Evolutionary conservation across 2,113 vertebrate species (phyloP), one percentile per base, ranked within the genome.

Genomic region (Anarrhichthys ocellatus): DNA sequence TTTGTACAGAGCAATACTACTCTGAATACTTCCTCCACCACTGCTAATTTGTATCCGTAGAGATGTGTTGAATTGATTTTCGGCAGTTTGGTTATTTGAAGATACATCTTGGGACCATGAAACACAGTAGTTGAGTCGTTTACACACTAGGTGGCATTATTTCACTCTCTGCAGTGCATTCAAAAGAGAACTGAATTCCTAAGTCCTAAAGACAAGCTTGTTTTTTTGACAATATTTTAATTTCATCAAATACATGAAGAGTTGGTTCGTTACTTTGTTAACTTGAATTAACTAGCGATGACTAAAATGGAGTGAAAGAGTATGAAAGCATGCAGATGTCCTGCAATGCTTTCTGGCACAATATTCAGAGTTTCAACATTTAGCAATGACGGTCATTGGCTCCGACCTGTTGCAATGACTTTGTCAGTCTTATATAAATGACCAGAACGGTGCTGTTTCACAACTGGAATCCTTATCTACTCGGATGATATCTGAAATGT

Each of bases 401-500:
- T 73, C 59, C 65, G 90, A 83, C 76, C 71, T 90, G 82, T 90
- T 84, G 88, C 88, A 90, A 73, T 81, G 54, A 81, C 83, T 62
- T 32, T 32, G 63, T 82, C 78, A 44, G 62, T n/a, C 11, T 48
- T 3, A 18, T 91, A 92, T 92, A 93, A 90, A 89, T 61, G 64
- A 82, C 44, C 48, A 38, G 48, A 52, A 48, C 13, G 6, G 29
- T 38, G 36, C 42, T 17, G 46, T 72, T 76, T 83, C 54, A 42
- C 46, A 50, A 83, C 46, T 62, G 42, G 40, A 50, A 9, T 18
- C 17, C 32, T 56, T 73, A 59, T 80, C 56, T 70, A 73, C 6
- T 13, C 3, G 29, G 32, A 73, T 0, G 59, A 76, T 44, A 18
- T 65, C 56, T 36, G 38, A 5, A 27, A 44, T 9, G 10, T 50